These are phyloP conservation scores for Acheta domesticus DNA, from an alignment of 2,888 invertebrate species.

Conservation along the genomic window DNA sequence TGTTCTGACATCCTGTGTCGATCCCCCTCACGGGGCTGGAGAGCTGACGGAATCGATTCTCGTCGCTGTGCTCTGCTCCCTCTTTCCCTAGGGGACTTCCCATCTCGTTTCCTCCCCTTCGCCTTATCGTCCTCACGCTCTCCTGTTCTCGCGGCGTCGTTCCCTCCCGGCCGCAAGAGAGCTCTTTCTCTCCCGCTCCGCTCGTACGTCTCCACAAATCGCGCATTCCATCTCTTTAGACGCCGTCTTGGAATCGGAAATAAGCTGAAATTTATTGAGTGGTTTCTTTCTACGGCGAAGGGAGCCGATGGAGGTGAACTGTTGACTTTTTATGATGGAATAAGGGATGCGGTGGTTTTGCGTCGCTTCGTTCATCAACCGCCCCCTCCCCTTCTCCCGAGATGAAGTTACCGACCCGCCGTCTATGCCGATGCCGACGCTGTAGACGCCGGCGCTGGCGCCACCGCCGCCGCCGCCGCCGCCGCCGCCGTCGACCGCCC, in stretches of 20 bases:
- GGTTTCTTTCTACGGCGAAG: neutral
- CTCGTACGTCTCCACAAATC: neutral
- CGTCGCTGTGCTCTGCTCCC: neutral
- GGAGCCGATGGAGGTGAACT: neutral
- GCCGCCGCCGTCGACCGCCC: no score
- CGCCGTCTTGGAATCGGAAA: neutral
- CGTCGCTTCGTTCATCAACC: slow-evolving; percentile 6
- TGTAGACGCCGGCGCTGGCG: no score
- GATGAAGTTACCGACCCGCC: neutral
- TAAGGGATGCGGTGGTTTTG: neutral
- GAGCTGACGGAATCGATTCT: neutral
- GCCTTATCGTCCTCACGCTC: neutral
- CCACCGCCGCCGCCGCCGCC: no score
- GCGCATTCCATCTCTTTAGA: slow-evolving; percentile 18
- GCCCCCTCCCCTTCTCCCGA: neutral
- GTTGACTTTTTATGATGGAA: slow-evolving; percentile 18
- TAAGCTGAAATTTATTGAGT: slow-evolving; percentile 18
- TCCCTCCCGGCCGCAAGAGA: neutral
- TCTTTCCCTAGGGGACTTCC: neutral
- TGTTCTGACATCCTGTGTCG: slow-evolving; percentile 6
- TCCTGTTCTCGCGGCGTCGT: neutral
- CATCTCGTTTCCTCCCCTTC: neutral
- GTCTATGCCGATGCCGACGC: no score
- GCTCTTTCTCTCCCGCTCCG: neutral
- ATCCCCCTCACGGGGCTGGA: neutral